phyloP scores from a whole-genome alignment of 2,113 vertebrate genomes.

The Eudyptes chrysolophus region DNA sequence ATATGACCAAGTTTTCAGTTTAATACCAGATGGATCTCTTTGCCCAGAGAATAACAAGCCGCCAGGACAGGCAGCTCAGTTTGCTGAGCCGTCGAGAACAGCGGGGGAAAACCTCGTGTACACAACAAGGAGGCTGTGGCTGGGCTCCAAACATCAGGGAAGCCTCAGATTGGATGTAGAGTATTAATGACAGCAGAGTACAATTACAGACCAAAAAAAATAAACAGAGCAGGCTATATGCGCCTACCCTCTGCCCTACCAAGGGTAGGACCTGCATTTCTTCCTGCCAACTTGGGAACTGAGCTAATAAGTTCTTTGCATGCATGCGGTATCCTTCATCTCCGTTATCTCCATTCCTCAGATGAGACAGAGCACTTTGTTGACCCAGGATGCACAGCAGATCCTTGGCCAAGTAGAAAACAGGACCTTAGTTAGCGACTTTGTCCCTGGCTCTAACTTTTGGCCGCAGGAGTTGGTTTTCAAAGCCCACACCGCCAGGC shows the following conservation, averaged over 20 bases:
- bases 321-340: neutral
- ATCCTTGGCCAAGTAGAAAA: neutral
- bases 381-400: neutral
- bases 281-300: neutral
- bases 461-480: neutral
- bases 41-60: neutral
- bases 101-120: neutral
- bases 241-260: neutral
- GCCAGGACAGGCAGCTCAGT: neutral
- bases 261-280: neutral
- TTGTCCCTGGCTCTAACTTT: neutral
- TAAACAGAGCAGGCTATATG: neutral
- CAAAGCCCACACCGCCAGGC: neutral
- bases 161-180: neutral
- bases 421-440: neutral
- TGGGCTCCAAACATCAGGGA: neutral
- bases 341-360: neutral
- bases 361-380: neutral
- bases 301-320: neutral
- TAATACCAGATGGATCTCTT: neutral
- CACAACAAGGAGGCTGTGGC: neutral
- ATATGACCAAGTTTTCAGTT: neutral
- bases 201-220: neutral
- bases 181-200: neutral
- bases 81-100: neutral